Percentiles rank a stretch among this genome's conserved stretches.
These are phyloP conservation scores for Poecile atricapillus DNA, from an alignment of 2,113 vertebrate species.

Conservation along the genomic window DNA sequence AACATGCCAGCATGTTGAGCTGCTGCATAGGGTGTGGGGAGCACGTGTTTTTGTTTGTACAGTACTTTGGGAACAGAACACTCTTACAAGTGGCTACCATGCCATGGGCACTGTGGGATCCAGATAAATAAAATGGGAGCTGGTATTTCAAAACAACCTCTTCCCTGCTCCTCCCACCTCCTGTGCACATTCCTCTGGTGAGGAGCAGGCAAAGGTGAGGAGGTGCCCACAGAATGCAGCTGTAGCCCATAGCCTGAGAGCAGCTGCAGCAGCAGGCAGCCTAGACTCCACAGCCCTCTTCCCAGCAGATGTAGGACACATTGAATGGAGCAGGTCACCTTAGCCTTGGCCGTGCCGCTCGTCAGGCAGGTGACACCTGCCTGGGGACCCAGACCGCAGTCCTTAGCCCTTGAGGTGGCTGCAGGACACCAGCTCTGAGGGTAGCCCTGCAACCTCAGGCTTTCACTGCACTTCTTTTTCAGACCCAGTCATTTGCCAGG, in stretches of 20 bases:
- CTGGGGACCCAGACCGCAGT: not conserved
- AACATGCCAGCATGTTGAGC: not conserved
- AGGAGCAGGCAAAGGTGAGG: not conserved
- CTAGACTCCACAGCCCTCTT: not conserved
- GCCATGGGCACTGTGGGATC: not conserved
- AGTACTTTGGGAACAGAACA: not conserved
- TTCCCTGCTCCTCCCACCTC: conserved; percentile 19
- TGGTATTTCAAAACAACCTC: conserved; percentile 37
- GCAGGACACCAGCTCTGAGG: not conserved
- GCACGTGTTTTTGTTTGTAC: not conserved
- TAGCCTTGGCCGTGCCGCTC: rapidly evolving
- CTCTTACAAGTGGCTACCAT: not conserved
- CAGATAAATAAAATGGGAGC: conserved; percentile 20
- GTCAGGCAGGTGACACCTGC: not conserved
- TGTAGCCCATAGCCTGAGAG: rapidly evolving
- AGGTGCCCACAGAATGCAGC: not conserved
- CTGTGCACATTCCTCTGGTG: not conserved
- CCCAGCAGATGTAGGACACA: not conserved
- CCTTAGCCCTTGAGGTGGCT: not conserved
- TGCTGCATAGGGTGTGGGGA: not conserved
- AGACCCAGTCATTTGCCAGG: not conserved
- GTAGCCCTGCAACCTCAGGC: not conserved
- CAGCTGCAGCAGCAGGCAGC: not conserved
- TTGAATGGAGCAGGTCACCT: not conserved
- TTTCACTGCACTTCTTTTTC: not conserved